These are phyloP conservation scores for Drosophila mojavensis DNA, from an alignment of 1,140 invertebrate genomes.

Conservation along the genomic window DNA sequence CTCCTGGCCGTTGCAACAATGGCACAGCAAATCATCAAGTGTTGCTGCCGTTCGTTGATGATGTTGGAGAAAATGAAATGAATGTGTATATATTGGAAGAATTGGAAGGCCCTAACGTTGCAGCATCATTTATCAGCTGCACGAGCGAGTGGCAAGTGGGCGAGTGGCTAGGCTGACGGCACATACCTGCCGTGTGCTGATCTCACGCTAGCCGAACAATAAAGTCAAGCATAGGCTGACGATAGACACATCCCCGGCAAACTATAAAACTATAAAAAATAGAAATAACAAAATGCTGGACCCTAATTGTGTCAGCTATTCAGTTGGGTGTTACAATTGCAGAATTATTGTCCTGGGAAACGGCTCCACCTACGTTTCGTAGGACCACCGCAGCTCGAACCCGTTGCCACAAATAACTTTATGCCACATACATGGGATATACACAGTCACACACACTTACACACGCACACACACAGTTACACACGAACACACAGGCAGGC, in stretches of 20 bases:
- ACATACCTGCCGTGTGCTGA: conserved; percentile 77
- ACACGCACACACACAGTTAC: background rate
- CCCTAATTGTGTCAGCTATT: conserved; percentile 11
- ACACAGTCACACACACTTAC: background rate
- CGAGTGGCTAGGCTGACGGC: conserved; percentile 22
- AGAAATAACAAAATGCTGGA: background rate
- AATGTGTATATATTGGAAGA: conserved; percentile 8
- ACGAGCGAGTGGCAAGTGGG: conserved; percentile 76
- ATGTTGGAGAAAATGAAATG: conserved; percentile 40
- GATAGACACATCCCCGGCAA: conserved; percentile 45
- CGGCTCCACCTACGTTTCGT: conserved; percentile 71
- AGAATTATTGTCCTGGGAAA: conserved; percentile 81
- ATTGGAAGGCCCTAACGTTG: conserved; percentile 43
- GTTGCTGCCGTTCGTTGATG: conserved; percentile 46
- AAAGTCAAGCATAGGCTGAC: conserved; percentile 62
- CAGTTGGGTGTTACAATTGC: conserved; percentile 71
- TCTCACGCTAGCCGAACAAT: conserved; percentile 78
- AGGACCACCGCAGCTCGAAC: conserved; percentile 53
- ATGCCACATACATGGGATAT: background rate
- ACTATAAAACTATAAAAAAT: background rate
- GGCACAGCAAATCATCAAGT: conserved; percentile 77
- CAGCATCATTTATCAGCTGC: conserved; percentile 80
- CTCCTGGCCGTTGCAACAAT: conserved; percentile 54
- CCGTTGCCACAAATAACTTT: conserved; percentile 1
- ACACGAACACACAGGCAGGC: background rate